These are phyloP conservation scores for Drosophila sturtevanti DNA, from an alignment of 1,140 invertebrate genomes.

Conservation along the genomic window DNA sequence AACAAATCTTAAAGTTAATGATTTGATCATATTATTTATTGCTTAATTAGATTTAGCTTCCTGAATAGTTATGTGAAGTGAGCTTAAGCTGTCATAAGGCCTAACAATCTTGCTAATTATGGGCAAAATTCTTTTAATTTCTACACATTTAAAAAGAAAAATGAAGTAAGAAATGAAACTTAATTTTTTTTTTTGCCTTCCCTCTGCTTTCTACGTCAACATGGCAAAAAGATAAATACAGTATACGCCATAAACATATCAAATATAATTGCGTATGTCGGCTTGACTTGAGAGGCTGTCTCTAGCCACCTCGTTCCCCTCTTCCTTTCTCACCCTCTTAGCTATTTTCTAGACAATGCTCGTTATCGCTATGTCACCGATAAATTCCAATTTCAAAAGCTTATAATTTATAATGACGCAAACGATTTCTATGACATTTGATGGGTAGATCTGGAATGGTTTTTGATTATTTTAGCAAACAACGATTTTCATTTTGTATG, in stretches of 20 bases:
- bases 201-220: slow-evolving; percentile 56
- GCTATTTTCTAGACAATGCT: slow-evolving; percentile 67
- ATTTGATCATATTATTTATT: slow-evolving; percentile 10
- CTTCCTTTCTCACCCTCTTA: not conserved
- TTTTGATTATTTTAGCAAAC: slow-evolving; percentile 11
- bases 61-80: not conserved
- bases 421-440: slow-evolving; percentile 44
- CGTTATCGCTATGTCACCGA: slow-evolving; percentile 68
- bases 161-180: slow-evolving; percentile 27
- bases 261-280: slow-evolving; percentile 67
- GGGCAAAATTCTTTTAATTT: slow-evolving; percentile 50
- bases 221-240: slow-evolving; percentile 33
- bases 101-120: slow-evolving; percentile 52
- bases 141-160: slow-evolving; percentile 35
- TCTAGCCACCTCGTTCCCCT: not conserved
- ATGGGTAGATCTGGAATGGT: slow-evolving; percentile 26
- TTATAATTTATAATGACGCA: slow-evolving; percentile 71
- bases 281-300: slow-evolving; percentile 39
- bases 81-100: slow-evolving; percentile 38
- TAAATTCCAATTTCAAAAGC: slow-evolving; percentile 63
- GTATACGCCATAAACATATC: slow-evolving; percentile 68
- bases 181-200: slow-evolving; percentile 48
- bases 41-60: not conserved
- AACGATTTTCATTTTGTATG: slow-evolving; percentile 66
- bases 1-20: not conserved